Base-by-base conservation (phyloP, 2,888 invertebrate species). In the Eristalinus aeneus region DNA sequence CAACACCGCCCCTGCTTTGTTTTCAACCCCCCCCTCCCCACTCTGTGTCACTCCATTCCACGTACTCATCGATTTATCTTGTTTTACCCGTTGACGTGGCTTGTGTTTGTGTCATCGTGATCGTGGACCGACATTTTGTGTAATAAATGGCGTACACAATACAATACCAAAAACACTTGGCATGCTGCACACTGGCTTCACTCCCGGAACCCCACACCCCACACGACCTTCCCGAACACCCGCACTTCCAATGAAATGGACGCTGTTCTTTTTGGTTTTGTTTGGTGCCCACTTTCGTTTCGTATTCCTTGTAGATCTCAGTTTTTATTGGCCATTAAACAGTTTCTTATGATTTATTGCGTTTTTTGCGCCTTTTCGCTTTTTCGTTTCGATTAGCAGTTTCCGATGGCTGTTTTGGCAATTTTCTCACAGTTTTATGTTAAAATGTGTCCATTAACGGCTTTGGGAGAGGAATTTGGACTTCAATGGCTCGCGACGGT, bases 121-220 rank as follows among this genome's bases (percentile, higher is more conserved):
- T 80, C 71, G 84, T 75, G 71, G 84, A 78, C 83, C 69, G 69
- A 64, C 79, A 46, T 31, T 80, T 78, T 83, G 12, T 54, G 73
- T 83, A 63, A 58, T 46, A 72, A 64, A 81, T 65, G 81, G 68
- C 73, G 73, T 77, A 85, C 61, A 73, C 72, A 76, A 85, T 81
- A 63, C 75, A 76, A 72, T 72, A 58, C 75, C n/a, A 46, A 46
- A 46, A 16, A 46, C 8, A 39, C 56, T 80, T 67, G 80, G 85
- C 76, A 63, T 84, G 16, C 16, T 46, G 46, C 46, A 46, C 46
- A 46, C 46, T 46, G 46, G 46, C 46, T 46, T 16, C 8, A 8
- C 16, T n/a, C 39, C 39, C 39, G 39, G 39, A 46, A n/a, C n/a
- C 39, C 39, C 6, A 6, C 46, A 46, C 46, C 46, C 1, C 39